Evolutionary conservation across 2,888 invertebrate genomes (phyloP).

Genomic region (Volucella bombylans): DNA sequence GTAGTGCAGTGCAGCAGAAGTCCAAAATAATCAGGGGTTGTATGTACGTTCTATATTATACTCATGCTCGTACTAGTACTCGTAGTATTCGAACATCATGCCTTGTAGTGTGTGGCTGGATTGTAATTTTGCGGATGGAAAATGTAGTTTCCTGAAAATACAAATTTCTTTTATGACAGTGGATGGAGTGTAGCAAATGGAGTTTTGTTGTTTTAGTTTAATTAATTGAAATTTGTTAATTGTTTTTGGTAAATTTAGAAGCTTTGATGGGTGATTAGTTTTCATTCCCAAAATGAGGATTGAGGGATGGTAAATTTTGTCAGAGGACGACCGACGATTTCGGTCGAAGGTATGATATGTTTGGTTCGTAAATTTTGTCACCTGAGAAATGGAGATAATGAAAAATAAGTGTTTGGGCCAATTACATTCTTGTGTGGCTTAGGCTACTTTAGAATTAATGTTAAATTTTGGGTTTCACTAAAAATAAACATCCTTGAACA

Average conservation of each 20-base stretch:
- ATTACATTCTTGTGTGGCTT: too few relatives aligned
- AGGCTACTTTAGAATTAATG: too few relatives aligned
- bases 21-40: too few relatives aligned
- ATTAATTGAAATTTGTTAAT: conserved; percentile 69
- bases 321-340: too few relatives aligned
- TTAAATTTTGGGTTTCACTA: too few relatives aligned
- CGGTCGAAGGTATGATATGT: too few relatives aligned
- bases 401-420: too few relatives aligned
- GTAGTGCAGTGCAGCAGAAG: not conserved
- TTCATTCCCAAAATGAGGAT: conserved; percentile 6
- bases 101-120: not conserved
- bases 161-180: conserved; percentile 37
- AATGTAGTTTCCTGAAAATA: not conserved
- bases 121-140: not conserved
- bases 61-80: not conserved
- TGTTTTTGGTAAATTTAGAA: conserved; percentile 50
- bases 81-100: not conserved
- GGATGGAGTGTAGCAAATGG: conserved; percentile 4
- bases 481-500: too few relatives aligned
- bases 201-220: conserved; percentile 62
- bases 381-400: too few relatives aligned
- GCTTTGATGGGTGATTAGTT: conserved; percentile 13
- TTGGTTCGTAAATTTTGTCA: too few relatives aligned
- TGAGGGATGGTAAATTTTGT: not conserved
- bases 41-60: too few relatives aligned